These are phyloP conservation scores for Trichomycterus rosablanca DNA, from an alignment of 2,113 vertebrate species.

Conservation along the genomic window DNA sequence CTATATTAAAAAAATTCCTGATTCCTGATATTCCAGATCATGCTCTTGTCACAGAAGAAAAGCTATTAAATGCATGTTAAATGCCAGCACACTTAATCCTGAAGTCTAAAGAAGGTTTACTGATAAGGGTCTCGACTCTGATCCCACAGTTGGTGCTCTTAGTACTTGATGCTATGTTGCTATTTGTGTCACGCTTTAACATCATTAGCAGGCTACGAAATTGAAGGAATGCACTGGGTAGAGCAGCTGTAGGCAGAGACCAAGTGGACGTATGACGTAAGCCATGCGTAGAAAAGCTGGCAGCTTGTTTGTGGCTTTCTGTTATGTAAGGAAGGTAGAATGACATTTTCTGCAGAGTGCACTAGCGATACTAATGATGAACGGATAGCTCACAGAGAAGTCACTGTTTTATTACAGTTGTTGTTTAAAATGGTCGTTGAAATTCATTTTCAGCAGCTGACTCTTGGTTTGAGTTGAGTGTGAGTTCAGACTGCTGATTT, in stretches of 20 bases:
- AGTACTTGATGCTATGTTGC: conserved; percentile 35
- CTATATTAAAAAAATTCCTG: no score
- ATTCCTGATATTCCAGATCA: no score
- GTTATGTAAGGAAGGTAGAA: not conserved
- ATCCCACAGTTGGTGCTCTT: conserved; percentile 7
- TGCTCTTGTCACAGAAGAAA: no score
- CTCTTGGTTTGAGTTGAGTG: no score
- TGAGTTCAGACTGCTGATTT: no score
- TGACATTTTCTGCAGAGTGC: no score
- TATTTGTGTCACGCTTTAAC: conserved; percentile 51
- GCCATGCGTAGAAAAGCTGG: not conserved
- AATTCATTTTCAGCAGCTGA: no score
- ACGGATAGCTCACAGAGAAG: no score
- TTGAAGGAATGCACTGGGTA: conserved; percentile 43
- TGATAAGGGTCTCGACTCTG: not conserved
- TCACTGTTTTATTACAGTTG: no score
- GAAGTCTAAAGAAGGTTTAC: not conserved
- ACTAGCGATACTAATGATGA: no score
- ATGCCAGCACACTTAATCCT: not conserved
- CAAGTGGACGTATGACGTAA: not conserved
- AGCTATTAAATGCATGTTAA: not conserved
- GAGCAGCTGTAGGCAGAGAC: conserved; percentile 34
- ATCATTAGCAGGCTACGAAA: conserved; percentile 23
- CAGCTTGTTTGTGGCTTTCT: not conserved
- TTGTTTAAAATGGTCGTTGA: no score